Percentiles rank a stretch among this genome's conserved stretches.
Conservation (phyloP, 2,113 vertebrate genomes). For the Antennarius striatus region DNA sequence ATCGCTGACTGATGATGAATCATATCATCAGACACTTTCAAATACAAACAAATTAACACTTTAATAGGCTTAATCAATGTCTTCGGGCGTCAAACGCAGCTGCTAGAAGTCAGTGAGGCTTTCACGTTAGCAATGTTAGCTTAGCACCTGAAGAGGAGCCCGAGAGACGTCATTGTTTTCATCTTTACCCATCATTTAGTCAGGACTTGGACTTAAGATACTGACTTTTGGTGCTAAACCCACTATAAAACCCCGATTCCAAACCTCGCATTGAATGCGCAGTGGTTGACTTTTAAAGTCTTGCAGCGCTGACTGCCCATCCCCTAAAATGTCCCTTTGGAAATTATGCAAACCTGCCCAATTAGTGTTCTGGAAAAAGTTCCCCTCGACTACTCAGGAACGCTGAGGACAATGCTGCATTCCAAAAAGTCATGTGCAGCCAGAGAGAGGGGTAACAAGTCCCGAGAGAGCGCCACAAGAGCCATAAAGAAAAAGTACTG, state of each 20-base stretch:
- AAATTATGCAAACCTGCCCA: conserved; percentile 37
- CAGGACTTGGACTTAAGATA: not conserved
- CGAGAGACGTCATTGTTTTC: no score
- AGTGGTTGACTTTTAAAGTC: not conserved
- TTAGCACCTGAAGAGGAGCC: no score
- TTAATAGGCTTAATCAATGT: no score
- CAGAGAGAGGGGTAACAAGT: conserved; percentile 28
- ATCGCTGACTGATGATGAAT: no score
- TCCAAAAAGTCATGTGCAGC: conserved; percentile 27
- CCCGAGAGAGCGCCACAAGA: conserved; percentile 5
- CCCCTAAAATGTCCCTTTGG: conserved; percentile 16
- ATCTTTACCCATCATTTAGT: not conserved
- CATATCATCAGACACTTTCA: no score
- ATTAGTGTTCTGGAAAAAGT: conserved; percentile 43
- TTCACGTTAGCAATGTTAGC: no score
- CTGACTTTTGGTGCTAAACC: no score
- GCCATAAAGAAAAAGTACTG: not conserved
- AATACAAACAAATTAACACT: no score
- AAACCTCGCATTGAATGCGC: conserved; percentile 1
- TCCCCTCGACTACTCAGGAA: not conserved
- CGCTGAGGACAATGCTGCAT: conserved; percentile 2
- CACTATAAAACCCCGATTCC: not conserved
- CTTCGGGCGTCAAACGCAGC: no score
- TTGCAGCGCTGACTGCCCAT: not conserved
- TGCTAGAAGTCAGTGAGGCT: no score